phyloP scores from a whole-genome alignment of 35 echinoderm and acorn worm species.

The Eucidaris tribuloides region DNA sequence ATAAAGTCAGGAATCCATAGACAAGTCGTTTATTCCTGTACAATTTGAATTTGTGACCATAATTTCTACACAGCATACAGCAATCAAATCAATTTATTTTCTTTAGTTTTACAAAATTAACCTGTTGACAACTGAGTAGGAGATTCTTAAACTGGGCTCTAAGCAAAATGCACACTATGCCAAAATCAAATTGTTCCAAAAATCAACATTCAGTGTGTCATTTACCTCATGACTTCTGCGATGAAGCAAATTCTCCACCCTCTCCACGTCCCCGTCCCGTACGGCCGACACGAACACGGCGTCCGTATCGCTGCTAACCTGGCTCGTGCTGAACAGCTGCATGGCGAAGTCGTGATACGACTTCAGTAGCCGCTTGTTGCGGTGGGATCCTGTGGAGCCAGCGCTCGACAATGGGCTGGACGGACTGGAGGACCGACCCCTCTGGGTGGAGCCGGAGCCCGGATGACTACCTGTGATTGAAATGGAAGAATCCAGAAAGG shows the following conservation, averaged over 20 bases:
- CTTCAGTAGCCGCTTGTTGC: constrained; percentile 72
- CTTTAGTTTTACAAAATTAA: too few species aligned
- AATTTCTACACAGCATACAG: too few species aligned
- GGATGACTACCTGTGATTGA: background rate
- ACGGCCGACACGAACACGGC: constrained; percentile 71
- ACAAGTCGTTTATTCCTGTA: too few species aligned
- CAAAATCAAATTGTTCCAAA: too few species aligned
- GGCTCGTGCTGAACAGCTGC: constrained; percentile 87
- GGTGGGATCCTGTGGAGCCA: constrained; percentile 66
- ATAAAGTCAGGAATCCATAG: too few species aligned
- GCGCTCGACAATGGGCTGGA: constrained; percentile 28
- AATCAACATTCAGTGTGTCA: too few species aligned
- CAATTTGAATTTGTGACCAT: too few species aligned
- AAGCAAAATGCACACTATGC: too few species aligned
- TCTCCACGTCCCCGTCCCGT: constrained; percentile 53
- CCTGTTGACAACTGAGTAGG: too few species aligned
- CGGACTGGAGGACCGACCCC: background rate
- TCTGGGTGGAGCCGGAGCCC: background rate
- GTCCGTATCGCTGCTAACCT: constrained; percentile 44
- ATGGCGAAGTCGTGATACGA: constrained; percentile 96
- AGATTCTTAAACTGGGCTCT: too few species aligned
- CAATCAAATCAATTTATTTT: too few species aligned
- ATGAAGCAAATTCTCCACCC: constrained; percentile 83
- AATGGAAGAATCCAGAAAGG: background rate
- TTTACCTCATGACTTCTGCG: constrained; percentile 88